Base-by-base conservation (phyloP, 2,797 vertebrate species). In the Typhlichthys subterraneus region DNA sequence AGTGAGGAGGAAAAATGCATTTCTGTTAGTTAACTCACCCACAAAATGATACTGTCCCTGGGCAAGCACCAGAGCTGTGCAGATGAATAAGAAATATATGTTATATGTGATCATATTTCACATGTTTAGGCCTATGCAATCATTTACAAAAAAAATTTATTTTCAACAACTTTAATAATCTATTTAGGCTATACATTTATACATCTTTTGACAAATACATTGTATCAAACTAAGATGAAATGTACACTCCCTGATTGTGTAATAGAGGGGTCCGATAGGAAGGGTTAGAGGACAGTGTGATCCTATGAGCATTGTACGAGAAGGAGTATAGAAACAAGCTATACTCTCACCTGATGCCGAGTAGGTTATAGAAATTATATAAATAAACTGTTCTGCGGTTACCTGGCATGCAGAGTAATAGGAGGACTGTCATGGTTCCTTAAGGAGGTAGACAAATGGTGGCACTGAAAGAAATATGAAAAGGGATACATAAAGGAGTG, bases 401-500 rank as follows among this genome's bases (percentile, higher is more conserved):
- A 93, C 93, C 85, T 60, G 77, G 89, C 82, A 87, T 82, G 57
- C 85, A 76, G 69, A 79, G 67, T 19, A 84, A 42, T 10, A 85
- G 58, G 60, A 92, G 77, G 80, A 85, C 75, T 84, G 83, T 86
- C 77, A 77, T 93, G 87, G 84, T 90, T 68, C 2, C 90, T 92
- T 49, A 83, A 67, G 81, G 89, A 91, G 89, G 90, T 80, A 85
- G 86, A 72, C 75, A 76, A 67, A 85, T 81, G 76, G 67, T 68
- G 72, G 59, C 71, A 64, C 84, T 81, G 78, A 15, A 67, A 57
- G 56, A 52, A 63, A 70, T 66, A 72, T 3, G 46, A 78, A 42
- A 15, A 62, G 45, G 78, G 49, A 0, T 31, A 38, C n/a, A 67
- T 52, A 9, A 49, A 45, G 54, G 33, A 68, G 42, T 63, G 68